A percentile compares a stretch with the other conserved stretches of the same genome.
Evolutionary conservation across 2,113 vertebrate species (phyloP).

Genomic region (Butastur rufipennis): DNA sequence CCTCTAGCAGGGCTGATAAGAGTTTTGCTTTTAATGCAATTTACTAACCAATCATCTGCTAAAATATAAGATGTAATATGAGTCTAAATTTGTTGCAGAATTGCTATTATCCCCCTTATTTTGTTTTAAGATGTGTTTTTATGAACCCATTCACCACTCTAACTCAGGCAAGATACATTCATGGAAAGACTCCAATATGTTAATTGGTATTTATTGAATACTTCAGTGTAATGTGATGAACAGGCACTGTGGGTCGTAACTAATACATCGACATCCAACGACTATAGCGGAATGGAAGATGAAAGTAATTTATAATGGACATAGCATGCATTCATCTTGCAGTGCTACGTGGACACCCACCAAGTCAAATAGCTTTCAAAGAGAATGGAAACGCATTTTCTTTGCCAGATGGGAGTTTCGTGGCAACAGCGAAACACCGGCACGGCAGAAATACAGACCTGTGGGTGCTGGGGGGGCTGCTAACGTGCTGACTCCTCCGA

Average conservation of each 20-base stretch:
- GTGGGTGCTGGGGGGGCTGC: neutral
- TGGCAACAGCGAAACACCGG: neutral
- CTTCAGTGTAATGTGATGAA: neutral
- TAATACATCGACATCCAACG: constrained; percentile 13
- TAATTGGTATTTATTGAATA: constrained; percentile 37
- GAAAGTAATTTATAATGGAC: neutral
- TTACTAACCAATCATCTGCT: neutral
- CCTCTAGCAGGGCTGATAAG: neutral
- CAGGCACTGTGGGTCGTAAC: neutral
- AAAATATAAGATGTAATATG: neutral
- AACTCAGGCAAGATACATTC: neutral
- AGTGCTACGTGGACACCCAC: neutral
- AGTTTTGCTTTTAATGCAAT: neutral
- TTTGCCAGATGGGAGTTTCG: neutral
- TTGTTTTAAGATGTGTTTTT: neutral
- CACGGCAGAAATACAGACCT: neutral
- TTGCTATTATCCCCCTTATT: neutral
- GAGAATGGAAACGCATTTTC: neutral
- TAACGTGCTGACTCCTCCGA: neutral
- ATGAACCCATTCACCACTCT: neutral
- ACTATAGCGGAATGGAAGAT: neutral
- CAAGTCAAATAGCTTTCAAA: neutral
- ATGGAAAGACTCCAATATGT: neutral
- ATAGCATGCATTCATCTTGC: neutral
- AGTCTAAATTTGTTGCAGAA: neutral